phyloP scores from a whole-genome alignment of 2,888 invertebrate genomes.

The Falcaria lacertinaria region DNA sequence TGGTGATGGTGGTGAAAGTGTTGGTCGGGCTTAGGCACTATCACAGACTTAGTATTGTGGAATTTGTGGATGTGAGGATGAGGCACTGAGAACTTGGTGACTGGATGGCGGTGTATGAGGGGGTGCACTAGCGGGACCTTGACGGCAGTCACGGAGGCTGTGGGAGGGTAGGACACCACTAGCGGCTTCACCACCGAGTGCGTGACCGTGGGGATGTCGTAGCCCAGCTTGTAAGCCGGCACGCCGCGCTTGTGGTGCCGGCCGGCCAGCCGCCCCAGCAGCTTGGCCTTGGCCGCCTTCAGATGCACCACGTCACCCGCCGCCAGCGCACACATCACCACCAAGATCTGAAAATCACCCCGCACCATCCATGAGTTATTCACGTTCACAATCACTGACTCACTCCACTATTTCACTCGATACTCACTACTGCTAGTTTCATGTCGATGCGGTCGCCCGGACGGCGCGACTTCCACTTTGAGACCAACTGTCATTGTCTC shows the following conservation, averaged over 20 bases:
- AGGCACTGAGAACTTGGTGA: slow-evolving; percentile 51
- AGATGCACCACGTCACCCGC: slow-evolving; percentile 53
- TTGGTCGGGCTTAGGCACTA: slow-evolving; percentile 50
- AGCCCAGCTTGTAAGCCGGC: slow-evolving; percentile 71
- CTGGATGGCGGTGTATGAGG: slow-evolving; percentile 45
- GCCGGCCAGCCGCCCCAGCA: slow-evolving; percentile 41
- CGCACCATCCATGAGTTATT: slow-evolving; percentile 33
- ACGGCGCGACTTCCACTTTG: slow-evolving; percentile 46
- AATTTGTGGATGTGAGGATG: slow-evolving; percentile 62
- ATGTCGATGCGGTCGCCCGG: slow-evolving; percentile 56
- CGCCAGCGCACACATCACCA: slow-evolving; percentile 50
- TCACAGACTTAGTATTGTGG: slow-evolving; percentile 46
- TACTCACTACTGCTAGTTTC: slow-evolving; percentile 62
- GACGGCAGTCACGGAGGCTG: slow-evolving; percentile 63
- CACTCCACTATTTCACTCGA: slow-evolving; percentile 24
- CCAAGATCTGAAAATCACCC: slow-evolving; percentile 65
- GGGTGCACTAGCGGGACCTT: slow-evolving; percentile 64
- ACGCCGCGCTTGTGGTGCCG: slow-evolving; percentile 67
- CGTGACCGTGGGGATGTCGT: slow-evolving; percentile 67
- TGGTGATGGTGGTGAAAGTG: slow-evolving; percentile 72
- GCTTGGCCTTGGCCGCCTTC: slow-evolving; percentile 47
- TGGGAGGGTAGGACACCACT: slow-evolving; percentile 68
- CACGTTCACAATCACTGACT: slow-evolving; percentile 26
- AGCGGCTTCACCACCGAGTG: slow-evolving; percentile 71
- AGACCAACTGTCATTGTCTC: slow-evolving; percentile 46